Percentiles rank a stretch among this genome's conserved stretches.
phyloP scores from a whole-genome alignment of 30 jellyfish, hydroid and myxozoan species.

The Aurelia coerulea region DNA sequence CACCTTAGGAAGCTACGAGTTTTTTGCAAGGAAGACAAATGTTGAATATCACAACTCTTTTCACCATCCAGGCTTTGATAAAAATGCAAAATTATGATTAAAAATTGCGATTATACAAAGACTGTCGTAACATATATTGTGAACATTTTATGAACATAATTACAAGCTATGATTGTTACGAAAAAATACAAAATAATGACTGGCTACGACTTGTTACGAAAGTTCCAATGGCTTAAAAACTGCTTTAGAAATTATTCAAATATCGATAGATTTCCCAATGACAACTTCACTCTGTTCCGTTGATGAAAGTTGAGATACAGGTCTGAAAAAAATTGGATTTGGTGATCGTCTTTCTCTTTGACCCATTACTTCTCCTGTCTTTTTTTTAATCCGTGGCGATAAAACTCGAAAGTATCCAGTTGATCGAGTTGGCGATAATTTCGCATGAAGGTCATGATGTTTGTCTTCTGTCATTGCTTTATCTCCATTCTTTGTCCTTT shows the following conservation, averaged over 20 bases:
- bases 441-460: constrained; percentile 11
- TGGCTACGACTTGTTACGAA: background rate
- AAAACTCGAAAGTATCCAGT: constrained; percentile 35
- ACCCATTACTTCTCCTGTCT: constrained; percentile 33
- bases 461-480: background rate
- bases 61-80: too few relatives aligned
- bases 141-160: background rate
- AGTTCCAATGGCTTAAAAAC: background rate
- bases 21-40: too few relatives aligned
- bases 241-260: background rate
- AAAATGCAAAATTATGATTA: too few relatives aligned
- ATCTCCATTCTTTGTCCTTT: background rate
- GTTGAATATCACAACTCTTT: too few relatives aligned
- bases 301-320: background rate
- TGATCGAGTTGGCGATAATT: constrained; percentile 9
- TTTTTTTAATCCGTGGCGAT: constrained; percentile 18
- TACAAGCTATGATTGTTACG: background rate
- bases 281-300: background rate
- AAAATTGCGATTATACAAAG: too few relatives aligned
- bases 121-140: too few relatives aligned
- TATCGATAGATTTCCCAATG: constrained; percentile 32
- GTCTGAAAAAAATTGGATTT: constrained; percentile 30
- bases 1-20: too few relatives aligned
- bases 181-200: background rate
- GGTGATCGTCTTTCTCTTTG: constrained; percentile 36